A percentile compares a stretch with the other conserved stretches of the same genome.
Conservation (phyloP, 1,140 invertebrate genomes). For the Solen grandis region DNA sequence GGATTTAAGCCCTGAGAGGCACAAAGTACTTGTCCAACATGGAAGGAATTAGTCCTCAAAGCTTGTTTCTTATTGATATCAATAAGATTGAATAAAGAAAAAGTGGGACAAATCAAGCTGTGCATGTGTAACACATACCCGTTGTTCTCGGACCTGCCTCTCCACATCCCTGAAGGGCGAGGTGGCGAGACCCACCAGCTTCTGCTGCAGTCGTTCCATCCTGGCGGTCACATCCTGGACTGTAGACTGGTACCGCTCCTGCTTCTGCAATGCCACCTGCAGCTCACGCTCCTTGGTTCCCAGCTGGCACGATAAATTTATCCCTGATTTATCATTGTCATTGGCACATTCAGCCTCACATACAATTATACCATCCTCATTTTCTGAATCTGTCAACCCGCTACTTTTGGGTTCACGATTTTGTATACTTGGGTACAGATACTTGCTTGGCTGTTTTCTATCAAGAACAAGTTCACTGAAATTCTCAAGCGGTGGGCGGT, state of each 20-base stretch:
- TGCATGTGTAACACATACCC: no score
- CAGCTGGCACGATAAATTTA: slow-evolving; percentile 59
- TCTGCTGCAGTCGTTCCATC: slow-evolving; percentile 67
- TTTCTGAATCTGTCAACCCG: slow-evolving; percentile 17
- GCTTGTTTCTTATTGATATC: no score
- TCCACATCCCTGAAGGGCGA: slow-evolving; percentile 62
- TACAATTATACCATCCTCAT: neutral
- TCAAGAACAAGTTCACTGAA: neutral
- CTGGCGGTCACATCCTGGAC: slow-evolving; percentile 73
- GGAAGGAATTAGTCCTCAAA: no score
- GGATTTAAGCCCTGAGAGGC: no score
- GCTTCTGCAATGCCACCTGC: slow-evolving; percentile 69
- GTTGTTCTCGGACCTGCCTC: slow-evolving; percentile 65
- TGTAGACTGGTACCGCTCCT: slow-evolving; percentile 71
- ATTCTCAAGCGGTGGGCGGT: neutral
- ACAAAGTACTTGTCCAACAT: no score
- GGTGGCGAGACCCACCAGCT: slow-evolving; percentile 54
- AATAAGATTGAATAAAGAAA: no score
- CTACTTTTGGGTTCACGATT: slow-evolving; percentile 33
- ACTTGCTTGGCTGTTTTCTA: neutral
- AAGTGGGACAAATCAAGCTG: no score
- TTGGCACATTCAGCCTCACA: slow-evolving; percentile 8
- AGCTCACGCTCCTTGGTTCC: slow-evolving; percentile 72
- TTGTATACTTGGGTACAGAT: neutral
- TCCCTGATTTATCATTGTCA: slow-evolving; percentile 29